Base-by-base conservation (phyloP, 1,140 invertebrate species). In the Drosophila ogumai region DNA sequence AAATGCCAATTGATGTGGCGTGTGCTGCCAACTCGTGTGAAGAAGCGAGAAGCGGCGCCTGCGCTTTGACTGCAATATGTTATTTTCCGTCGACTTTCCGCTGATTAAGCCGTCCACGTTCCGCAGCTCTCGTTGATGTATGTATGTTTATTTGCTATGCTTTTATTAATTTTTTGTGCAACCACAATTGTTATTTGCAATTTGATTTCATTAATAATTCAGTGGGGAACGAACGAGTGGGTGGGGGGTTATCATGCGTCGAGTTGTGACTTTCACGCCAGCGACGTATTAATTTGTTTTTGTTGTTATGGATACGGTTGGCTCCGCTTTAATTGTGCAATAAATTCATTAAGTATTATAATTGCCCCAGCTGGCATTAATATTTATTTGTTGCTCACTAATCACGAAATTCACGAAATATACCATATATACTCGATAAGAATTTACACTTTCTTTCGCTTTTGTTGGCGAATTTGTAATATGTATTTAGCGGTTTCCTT, bases 311-410 rank as follows among this genome's bases (percentile, higher is more conserved):
- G 50, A 17, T 52, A 52, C 13, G 50, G 64, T 75, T 81, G 75
- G 52, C 68, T 58, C 19, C 58, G 60, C 44, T 81, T 79, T 86
- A 87, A 86, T 87, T 87, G 82, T 79, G 82, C 81, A 86, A 86
- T 86, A 88, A 88, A 90, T 79, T 90, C 80, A 88, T 88, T 90
- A 88, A 90, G 49, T 81, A 82, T 87, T 82, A 68, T 87, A 87
- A 88, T 87, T 82, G 75, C 82, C 72, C 44, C 56, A 52, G 74
- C 72, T 76, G 41, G 22, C 19, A 41, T 71, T 64, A 75, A 71
- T 65, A 79, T 79, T 67, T 79, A 82, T 82, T 63, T 54, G n/a
- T 56, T 61, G 44, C 38, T 22, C 65, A 69, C 52, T 60, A 59
- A 65, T 59, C 47, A 43, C 75, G 64, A 44, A 54, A 40, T 60